Base-by-base conservation (phyloP, 2,797 vertebrate species). In the Kryptopterus vitreolus region DNA sequence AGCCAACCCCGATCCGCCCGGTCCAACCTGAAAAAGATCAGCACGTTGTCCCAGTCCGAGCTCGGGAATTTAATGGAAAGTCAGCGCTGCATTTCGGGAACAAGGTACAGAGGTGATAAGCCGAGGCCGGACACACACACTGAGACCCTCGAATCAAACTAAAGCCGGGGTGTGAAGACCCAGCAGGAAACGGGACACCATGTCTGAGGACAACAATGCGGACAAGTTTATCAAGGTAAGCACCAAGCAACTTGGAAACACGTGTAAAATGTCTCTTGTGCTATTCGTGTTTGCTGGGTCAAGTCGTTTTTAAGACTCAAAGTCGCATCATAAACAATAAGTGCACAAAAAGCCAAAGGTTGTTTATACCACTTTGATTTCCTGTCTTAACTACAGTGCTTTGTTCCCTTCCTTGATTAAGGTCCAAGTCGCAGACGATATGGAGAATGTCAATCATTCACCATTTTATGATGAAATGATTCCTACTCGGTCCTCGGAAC, bases 161-260 rank as follows among this genome's bases (percentile, higher is more conserved):
- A 20, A 31, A 13, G 9, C 57, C 29, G 35, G 68, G n/a, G 81
- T 57, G 46, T 50, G 15, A 66, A 33, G 59, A 57, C 62, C 18
- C 65, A 48, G 26, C 35, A 55, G 48, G 46, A 26, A 26, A 31
- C n/a, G 9, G 29, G 35, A 9, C 88, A 88, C 87, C 88, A 98
- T 98, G 96, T 95, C 96, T 76, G 95, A 95, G 84, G 94, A 95
- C 80, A 94, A 89, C 88, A 95, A 93, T 85, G 94, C 93, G 92
- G 97, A 98, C 89, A 95, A 91, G 88, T 95, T 93, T 87, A 98
- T 98, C 80, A 97, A 97, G 96, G 97, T 98, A 66, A 81, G 58
- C 1, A 2, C 20, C 2, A 31, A 53, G 3, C n/a, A 13, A 9
- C n/a, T 48, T 38, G 10, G 10, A 43, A 43, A 43, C 38, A 43